A percentile compares a stretch with the other conserved stretches of the same genome.
Evolutionary conservation across 2,113 vertebrate species (phyloP).

Genomic region (Heterotilapia buettikoferi): DNA sequence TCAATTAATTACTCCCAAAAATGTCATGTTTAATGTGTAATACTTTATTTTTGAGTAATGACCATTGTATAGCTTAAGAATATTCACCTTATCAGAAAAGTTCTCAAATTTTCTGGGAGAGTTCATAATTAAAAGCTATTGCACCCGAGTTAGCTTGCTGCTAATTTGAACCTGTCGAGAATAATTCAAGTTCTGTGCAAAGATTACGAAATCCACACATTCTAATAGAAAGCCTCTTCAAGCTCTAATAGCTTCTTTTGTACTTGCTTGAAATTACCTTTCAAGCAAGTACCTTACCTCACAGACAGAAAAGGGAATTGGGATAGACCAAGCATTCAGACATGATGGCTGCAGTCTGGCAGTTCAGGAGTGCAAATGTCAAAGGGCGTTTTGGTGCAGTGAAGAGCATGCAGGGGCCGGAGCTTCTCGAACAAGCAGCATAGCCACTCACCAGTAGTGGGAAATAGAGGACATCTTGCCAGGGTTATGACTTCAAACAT

Average conservation of each 20-base stretch:
- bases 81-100: not conserved
- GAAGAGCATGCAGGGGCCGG: not conserved
- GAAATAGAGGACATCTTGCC: conserved; percentile 61
- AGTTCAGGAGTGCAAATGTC: conserved; percentile 16
- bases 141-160: not conserved
- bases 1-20: not conserved
- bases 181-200: not conserved
- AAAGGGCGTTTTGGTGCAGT: conserved; percentile 22
- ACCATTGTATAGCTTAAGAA: not conserved
- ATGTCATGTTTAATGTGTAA: not conserved
- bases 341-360: not conserved
- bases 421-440: conserved; percentile 27
- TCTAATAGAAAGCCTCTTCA: not conserved
- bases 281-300: not conserved
- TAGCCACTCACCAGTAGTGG: conserved; percentile 23
- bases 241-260: not conserved
- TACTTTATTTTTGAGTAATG: not conserved
- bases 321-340: not conserved
- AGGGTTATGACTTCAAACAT: conserved; percentile 67
- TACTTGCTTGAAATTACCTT: not conserved
- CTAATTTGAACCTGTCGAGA: not conserved
- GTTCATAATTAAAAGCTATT: not conserved
- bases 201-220: not conserved
- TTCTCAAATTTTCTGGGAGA: not conserved
- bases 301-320: not conserved